Base-by-base conservation (phyloP, 2,797 vertebrate genomes). In the Hephaestus fuliginosus region DNA sequence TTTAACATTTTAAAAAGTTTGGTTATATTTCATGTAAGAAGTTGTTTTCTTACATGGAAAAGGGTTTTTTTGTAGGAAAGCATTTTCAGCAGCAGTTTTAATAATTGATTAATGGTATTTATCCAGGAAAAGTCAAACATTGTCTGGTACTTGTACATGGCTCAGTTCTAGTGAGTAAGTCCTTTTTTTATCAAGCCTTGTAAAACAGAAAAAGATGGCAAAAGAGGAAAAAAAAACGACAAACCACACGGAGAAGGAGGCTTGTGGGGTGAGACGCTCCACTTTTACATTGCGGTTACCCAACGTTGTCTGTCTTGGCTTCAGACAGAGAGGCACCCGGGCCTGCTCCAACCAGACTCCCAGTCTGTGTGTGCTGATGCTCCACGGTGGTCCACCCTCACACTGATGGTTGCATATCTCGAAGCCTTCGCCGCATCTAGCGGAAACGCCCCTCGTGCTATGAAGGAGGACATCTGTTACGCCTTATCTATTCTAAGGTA, bases 241-340 rank as follows among this genome's bases (percentile, higher is more conserved):
- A 84, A 80, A 79, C 87, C 77, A 44, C 80, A 78, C 5, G 4
- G 76, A 84, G 75, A 83, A 74, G 64, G 77, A 87, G 86, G 81
- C 78, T 89, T 90, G 86, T 81, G 84, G 87, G 80, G 55, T 77
- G 74, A 84, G 89, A 91, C 56, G 69, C 84, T 88, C 80, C 84
- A 85, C 83, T 92, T 93, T 92, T 92, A 91, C 91, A 87, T 84
- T 84, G 88, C 18, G 91, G 91, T 88, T 85, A 61, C 60, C 88
- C 83, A 71, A 39, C 61, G 55, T 85, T 91, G 88, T 94, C 91
- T 91, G 83, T 86, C 80, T 89, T 90, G 86, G 91, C 88, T 90
- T 90, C 79, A 91, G 90, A 93, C 91, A 89, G 77, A 82, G 87
- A 90, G 92, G 91, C 91, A 91, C 91, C 89, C 89, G 66, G 84